These are phyloP conservation scores for Drosophila sp. DNA, from an alignment of 1,140 invertebrate species.

Conservation along the genomic window DNA sequence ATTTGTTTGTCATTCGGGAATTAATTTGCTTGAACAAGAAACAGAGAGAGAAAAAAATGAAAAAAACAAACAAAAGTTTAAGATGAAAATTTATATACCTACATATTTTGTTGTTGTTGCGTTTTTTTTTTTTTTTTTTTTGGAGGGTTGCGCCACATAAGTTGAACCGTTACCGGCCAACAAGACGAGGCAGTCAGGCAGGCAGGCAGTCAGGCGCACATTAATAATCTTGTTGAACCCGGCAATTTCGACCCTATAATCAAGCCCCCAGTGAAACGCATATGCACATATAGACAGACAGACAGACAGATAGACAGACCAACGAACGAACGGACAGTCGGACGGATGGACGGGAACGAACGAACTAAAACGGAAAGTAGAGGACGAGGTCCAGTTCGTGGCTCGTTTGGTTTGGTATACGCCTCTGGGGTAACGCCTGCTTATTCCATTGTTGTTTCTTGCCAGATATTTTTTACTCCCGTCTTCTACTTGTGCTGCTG, in stretches of 20 bases:
- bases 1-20: constrained; percentile 49
- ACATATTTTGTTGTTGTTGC: constrained; percentile 19
- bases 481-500: background rate
- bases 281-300: constrained; percentile 72
- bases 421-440: constrained; percentile 75
- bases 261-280: constrained; percentile 73
- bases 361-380: constrained; percentile 23
- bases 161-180: constrained; percentile 46
- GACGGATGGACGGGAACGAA: constrained; percentile 5
- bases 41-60: background rate
- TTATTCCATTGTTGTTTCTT: constrained; percentile 79
- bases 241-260: constrained; percentile 80
- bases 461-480: constrained; percentile 56
- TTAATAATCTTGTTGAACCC: constrained; percentile 81
- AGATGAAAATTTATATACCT: constrained; percentile 51
- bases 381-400: constrained; percentile 35
- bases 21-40: constrained; percentile 45
- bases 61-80: constrained; percentile 52
- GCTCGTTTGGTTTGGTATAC: constrained; percentile 72
- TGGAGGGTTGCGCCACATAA: constrained; percentile 25
- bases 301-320: constrained; percentile 29
- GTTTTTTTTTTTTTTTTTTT: background rate
- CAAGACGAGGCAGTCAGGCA: constrained; percentile 33
- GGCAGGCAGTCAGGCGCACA: constrained; percentile 56
- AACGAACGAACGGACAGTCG: background rate